Evolutionary conservation across 1,140 invertebrate genomes (phyloP).

Genomic region (Drosophila melanogaster): Release_6_plus_ISO1_MT NC_004354.4:16107501-16108000

Average conservation of each 20-base stretch:
- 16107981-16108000: too few relatives aligned
- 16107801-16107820: too few relatives aligned
- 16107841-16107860: too few relatives aligned
- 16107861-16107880: too few relatives aligned
- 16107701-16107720: not conserved
- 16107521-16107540: constrained; percentile 26
- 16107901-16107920: too few relatives aligned
- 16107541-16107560: constrained; percentile 61
- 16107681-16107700: not conserved
- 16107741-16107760: not conserved
- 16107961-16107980: too few relatives aligned
- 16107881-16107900: too few relatives aligned
- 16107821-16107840: too few relatives aligned
- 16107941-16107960: too few relatives aligned
- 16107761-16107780: not conserved
- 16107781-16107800: too few relatives aligned
- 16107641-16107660: constrained; percentile 27
- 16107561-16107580: constrained; percentile 53
- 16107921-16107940: not conserved
- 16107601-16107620: not conserved
- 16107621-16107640: constrained; percentile 8
- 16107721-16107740: not conserved
- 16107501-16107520: constrained; percentile 23
- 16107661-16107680: constrained; percentile 1
- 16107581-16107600: not conserved